Evolutionary conservation across 2,888 invertebrate species (phyloP).

Genomic region (Zele albiditarsus): DNA sequence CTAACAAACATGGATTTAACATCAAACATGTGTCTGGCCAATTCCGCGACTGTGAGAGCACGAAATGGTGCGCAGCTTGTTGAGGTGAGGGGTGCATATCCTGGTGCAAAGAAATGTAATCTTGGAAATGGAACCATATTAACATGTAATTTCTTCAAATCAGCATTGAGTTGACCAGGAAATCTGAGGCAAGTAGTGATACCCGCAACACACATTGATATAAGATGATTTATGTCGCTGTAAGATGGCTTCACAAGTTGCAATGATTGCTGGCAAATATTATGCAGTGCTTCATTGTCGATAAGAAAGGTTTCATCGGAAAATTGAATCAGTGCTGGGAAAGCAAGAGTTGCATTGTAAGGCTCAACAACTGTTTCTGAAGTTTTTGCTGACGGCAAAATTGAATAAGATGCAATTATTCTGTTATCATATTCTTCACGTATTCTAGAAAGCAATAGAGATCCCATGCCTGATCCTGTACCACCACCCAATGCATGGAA

Average conservation of each 20-base stretch:
- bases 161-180: slow-evolving; percentile 95
- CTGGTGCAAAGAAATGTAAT: slow-evolving; percentile 91
- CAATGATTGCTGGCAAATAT: slow-evolving; percentile 92
- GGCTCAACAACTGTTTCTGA: slow-evolving; percentile 95
- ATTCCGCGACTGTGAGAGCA: slow-evolving; percentile 79
- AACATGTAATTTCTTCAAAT: slow-evolving; percentile 91
- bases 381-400: slow-evolving; percentile 87
- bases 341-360: slow-evolving; percentile 91
- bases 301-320: slow-evolving; percentile 94
- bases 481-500: slow-evolving; percentile 88
- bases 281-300: slow-evolving; percentile 93
- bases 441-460: slow-evolving; percentile 89
- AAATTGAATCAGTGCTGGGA: slow-evolving; percentile 91
- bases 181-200: slow-evolving; percentile 92
- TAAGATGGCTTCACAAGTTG: slow-evolving; percentile 92
- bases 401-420: slow-evolving; percentile 82
- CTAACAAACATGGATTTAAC: slow-evolving; percentile 83
- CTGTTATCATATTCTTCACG: slow-evolving; percentile 91
- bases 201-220: slow-evolving; percentile 89
- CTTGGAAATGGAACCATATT: slow-evolving; percentile 98
- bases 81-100: slow-evolving; percentile 81
- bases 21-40: slow-evolving; percentile 85
- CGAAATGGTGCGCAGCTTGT: slow-evolving; percentile 74
- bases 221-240: slow-evolving; percentile 93
- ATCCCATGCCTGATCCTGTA: slow-evolving; percentile 85